Base-by-base conservation (phyloP, 2,113 vertebrate species). In the Hippopotamus amphibius region DNA sequence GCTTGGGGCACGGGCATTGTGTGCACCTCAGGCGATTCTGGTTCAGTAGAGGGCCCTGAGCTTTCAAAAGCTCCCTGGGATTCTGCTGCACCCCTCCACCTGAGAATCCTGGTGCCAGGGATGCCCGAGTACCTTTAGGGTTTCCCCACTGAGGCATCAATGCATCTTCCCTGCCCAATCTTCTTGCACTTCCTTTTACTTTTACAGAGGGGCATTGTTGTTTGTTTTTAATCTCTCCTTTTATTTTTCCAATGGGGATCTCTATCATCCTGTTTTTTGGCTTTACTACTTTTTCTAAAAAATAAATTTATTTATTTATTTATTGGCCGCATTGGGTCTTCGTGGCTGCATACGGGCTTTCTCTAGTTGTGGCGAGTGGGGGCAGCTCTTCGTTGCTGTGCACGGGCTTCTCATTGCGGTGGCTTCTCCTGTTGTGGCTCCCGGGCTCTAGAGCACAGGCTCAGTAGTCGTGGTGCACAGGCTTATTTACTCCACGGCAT, bases 141-240 rank as follows among this genome's bases (percentile, higher is more conserved):
- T 21, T 61, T 53, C 80, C 7, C 7, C 28, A 3, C 9, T 1
- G 16, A 21, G 30, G 46, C 1, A 5, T 0, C 2, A 26, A 19
- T 1, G 7, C 57, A n/a, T 33, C 72, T 41, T 55, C 28, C 76
- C 72, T n/a, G 9, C 46, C 19, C 1, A 0, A 19, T 46, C 61
- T 88, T 46, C 69, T 43, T 81, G 59, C 15, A 6, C 10, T n/a
- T 69, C 41, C 41, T 87, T 59, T n/a, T 15, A 16, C 72, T 65
- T 88, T 84, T 14, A 53, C 8, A 14, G 33, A 83, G 30, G 11
- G 48, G 14, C 15, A 11, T 28, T 80, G 6, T 72, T 79, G 12
- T 83, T 88, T 71, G 21, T n/a, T 93, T 95, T 72, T 17, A 43
- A 83, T 57, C 19, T 93, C 12, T 41, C 65, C 24, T 66, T 93